Conservation (phyloP, 2,113 vertebrate species). For the Misgurnus mizolepis region DNA sequence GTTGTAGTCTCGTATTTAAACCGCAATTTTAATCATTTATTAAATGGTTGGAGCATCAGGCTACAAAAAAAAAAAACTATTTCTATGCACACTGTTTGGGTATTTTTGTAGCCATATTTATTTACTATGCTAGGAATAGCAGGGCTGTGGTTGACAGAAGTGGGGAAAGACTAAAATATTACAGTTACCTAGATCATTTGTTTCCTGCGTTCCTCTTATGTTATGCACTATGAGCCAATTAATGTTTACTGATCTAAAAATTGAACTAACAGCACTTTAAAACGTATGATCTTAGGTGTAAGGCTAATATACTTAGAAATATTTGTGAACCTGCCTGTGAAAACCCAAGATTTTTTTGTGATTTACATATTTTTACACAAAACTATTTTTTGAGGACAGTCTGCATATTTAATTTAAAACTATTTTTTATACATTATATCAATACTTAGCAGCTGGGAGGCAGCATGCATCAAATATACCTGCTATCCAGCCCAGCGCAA, state of each 20-base stretch:
- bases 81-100: not conserved
- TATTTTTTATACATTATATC: too few relatives aligned
- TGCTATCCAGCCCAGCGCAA: too few relatives aligned
- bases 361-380: too few relatives aligned
- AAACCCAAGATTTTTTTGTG: too few relatives aligned
- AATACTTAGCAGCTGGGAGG: too few relatives aligned
- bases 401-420: too few relatives aligned
- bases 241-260: not conserved
- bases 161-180: not conserved
- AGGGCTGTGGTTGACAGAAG: not conserved
- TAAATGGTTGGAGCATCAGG: not conserved
- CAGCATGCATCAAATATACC: too few relatives aligned
- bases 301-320: not conserved
- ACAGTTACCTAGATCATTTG: not conserved
- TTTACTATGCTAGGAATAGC: not conserved
- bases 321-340: too few relatives aligned
- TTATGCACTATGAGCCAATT: not conserved
- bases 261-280: too few relatives aligned
- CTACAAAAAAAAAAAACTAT: not conserved
- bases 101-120: not conserved
- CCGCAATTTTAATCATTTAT: conserved; percentile 7
- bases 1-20: conserved; percentile 3
- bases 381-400: too few relatives aligned
- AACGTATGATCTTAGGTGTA: not conserved
- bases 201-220: not conserved